These are phyloP conservation scores for Autographa pulchrina DNA, from an alignment of 2,888 invertebrate species.

Conservation along the genomic window DNA sequence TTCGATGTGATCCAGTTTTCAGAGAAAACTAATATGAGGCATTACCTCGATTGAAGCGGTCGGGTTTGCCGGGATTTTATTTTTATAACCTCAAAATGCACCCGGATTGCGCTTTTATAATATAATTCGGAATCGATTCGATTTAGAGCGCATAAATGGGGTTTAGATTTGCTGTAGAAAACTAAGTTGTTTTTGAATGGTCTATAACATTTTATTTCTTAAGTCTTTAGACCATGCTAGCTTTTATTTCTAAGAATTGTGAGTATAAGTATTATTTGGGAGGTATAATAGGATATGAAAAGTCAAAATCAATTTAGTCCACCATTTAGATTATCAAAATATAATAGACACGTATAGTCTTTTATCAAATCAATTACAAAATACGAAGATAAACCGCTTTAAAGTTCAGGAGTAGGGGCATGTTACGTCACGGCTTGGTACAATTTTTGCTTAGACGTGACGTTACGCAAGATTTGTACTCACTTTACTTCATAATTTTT, in stretches of 20 bases:
- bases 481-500: too few relatives aligned
- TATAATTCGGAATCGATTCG: constrained; percentile 39
- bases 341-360: too few relatives aligned
- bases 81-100: constrained; percentile 63
- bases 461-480: too few relatives aligned
- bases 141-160: constrained; percentile 25
- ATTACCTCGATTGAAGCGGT: constrained; percentile 54
- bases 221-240: neutral
- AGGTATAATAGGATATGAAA: too few relatives aligned
- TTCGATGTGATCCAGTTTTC: constrained; percentile 57
- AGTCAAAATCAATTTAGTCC: too few relatives aligned
- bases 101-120: constrained; percentile 50
- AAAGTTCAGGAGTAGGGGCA: too few relatives aligned
- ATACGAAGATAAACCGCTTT: too few relatives aligned
- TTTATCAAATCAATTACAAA: too few relatives aligned
- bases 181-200: constrained; percentile 34
- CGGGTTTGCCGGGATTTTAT: constrained; percentile 54
- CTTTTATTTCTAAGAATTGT: neutral
- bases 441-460: too few relatives aligned
- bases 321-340: too few relatives aligned
- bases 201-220: constrained; percentile 29
- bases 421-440: too few relatives aligned
- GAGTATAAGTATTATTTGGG: neutral
- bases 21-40: constrained; percentile 63
- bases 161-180: constrained; percentile 35